Conservation (phyloP, 2,797 vertebrate species). For the Coendou prehensilis region DNA sequence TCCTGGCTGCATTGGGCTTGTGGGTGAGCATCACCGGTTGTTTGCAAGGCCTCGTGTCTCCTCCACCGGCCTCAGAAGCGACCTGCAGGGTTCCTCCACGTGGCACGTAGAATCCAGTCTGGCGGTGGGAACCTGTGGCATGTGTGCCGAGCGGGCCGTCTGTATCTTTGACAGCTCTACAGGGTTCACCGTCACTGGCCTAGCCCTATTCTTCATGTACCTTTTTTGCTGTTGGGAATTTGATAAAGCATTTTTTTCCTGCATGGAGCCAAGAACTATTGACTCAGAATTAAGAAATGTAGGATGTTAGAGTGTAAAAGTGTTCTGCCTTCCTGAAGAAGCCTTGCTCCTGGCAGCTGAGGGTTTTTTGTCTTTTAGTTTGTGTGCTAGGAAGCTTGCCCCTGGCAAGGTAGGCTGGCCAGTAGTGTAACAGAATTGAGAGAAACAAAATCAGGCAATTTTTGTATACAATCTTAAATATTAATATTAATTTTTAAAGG, state of each 20-base stretch:
- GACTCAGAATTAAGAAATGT: not conserved
- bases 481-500: not conserved
- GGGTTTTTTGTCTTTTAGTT: not conserved
- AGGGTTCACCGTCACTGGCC: not conserved
- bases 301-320: not conserved
- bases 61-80: accelerated
- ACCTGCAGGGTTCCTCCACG: too few relatives aligned
- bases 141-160: not conserved
- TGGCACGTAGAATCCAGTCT: not conserved
- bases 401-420: not conserved
- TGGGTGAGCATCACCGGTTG: not conserved
- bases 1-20: not conserved
- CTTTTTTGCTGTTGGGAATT: not conserved
- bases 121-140: not conserved
- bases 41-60: not conserved
- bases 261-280: not conserved
- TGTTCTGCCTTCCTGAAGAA: not conserved
- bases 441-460: not conserved
- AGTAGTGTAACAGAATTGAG: not conserved
- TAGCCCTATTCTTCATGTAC: not conserved
- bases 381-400: not conserved
- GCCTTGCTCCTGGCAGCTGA: not conserved
- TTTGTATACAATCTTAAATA: not conserved
- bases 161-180: not conserved
- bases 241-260: not conserved